Evolutionary conservation across 2,797 vertebrate species (phyloP).

Genomic region (Chaenodraco wilsoni): DNA sequence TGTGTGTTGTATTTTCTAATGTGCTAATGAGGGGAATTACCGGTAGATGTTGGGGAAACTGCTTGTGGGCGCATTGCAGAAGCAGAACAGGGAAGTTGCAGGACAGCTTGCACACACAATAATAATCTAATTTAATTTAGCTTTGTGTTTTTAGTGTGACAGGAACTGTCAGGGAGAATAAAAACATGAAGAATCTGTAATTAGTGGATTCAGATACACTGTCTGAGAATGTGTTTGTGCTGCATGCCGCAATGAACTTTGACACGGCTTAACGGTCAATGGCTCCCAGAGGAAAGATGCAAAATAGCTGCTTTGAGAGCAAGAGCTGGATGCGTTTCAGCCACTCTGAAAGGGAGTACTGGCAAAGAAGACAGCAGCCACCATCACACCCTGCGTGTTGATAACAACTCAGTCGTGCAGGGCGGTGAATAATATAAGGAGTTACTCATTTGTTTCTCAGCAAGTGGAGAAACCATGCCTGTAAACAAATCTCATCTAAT

Average conservation of each 20-base stretch:
- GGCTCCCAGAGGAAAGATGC: slow-evolving; percentile 36
- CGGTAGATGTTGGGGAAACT: slow-evolving; percentile 9
- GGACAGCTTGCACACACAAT: slow-evolving; percentile 24
- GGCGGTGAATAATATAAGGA: neutral
- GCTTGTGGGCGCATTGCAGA: neutral
- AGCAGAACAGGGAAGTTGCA: slow-evolving; percentile 61
- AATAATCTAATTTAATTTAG: slow-evolving; percentile 50
- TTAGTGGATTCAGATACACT: slow-evolving; percentile 49
- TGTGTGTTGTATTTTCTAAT: neutral
- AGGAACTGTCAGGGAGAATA: slow-evolving; percentile 47
- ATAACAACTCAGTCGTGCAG: slow-evolving; percentile 19
- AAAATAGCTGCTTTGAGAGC: slow-evolving; percentile 42
- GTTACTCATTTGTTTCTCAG: slow-evolving; percentile 9
- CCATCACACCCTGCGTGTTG: slow-evolving; percentile 16
- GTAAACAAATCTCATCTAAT: neutral
- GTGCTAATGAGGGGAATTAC: slow-evolving; percentile 25
- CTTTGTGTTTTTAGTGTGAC: slow-evolving; percentile 26
- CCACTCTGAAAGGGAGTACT: slow-evolving; percentile 11
- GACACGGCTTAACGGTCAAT: slow-evolving; percentile 39
- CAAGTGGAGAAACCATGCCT: slow-evolving; percentile 9
- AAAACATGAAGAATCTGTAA: slow-evolving; percentile 58
- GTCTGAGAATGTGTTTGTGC: slow-evolving; percentile 28
- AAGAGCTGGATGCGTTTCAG: slow-evolving; percentile 52
- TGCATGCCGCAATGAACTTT: slow-evolving; percentile 37
- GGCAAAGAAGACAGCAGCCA: slow-evolving; percentile 24